Conservation (phyloP, 2,888 invertebrate species). For the Parelbella ahira region DNA sequence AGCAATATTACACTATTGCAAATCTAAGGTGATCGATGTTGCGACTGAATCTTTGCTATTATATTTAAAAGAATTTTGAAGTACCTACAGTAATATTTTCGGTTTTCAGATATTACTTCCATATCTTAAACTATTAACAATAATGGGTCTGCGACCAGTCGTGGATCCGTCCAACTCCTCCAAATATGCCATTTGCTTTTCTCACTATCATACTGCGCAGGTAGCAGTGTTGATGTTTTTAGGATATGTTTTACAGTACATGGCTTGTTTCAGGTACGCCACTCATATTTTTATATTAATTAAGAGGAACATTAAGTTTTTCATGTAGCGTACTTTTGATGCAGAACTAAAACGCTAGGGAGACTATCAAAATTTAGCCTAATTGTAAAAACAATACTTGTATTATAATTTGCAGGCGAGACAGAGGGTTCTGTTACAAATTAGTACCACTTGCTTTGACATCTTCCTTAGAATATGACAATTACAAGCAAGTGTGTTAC, state of each 20-base stretch:
- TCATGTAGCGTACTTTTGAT: no score
- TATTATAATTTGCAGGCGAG: slow-evolving; percentile 76
- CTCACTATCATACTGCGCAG: slow-evolving; percentile 84
- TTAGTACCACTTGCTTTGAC: slow-evolving; percentile 63
- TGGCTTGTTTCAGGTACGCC: slow-evolving; percentile 88
- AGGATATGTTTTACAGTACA: slow-evolving; percentile 89
- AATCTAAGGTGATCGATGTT: slow-evolving; percentile 82
- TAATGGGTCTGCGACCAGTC: slow-evolving; percentile 88
- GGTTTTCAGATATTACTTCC: slow-evolving; percentile 84
- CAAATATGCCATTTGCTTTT: slow-evolving; percentile 80
- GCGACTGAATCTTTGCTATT: no score
- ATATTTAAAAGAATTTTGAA: no score
- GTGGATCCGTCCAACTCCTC: slow-evolving; percentile 82
- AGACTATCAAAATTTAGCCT: no score
- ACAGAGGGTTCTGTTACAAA: slow-evolving; percentile 86
- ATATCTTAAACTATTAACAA: slow-evolving; percentile 85
- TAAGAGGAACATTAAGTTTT: no score
- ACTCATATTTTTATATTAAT: no score
- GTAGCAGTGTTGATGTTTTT: slow-evolving; percentile 83
- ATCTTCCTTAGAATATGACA: slow-evolving; percentile 63
- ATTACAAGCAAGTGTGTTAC: slow-evolving; percentile 83
- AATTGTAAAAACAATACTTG: no score
- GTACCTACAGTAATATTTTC: no score
- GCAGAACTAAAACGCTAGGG: no score
- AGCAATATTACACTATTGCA: slow-evolving; percentile 89